Evolutionary conservation across 2,797 vertebrate genomes (phyloP).

Genomic region (Crossoptilon crossoptilon): DNA sequence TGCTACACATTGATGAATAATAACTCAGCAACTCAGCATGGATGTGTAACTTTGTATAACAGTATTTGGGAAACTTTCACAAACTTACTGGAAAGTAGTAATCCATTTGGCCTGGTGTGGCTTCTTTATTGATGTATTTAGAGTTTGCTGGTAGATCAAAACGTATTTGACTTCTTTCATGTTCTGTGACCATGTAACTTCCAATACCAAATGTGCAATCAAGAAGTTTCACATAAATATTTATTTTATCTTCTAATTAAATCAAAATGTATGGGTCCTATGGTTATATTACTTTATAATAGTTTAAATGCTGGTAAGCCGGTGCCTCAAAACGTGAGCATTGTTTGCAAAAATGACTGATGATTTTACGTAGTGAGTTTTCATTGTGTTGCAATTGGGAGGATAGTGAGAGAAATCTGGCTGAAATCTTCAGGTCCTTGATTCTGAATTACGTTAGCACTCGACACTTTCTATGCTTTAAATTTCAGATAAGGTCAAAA

Average conservation of each 20-base stretch:
- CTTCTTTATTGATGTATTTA: conserved; percentile 87
- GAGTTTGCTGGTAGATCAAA: conserved; percentile 85
- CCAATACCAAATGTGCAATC: conserved; percentile 88
- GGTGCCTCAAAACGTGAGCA: conserved; percentile 83
- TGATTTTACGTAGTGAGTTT: conserved; percentile 64
- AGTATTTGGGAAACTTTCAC: conserved; percentile 73
- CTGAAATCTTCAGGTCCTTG: conserved; percentile 66
- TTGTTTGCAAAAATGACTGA: conserved; percentile 66
- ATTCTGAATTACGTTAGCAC: conserved; percentile 68
- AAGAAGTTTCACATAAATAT: conserved; percentile 78
- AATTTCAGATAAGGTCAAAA: conserved; percentile 55
- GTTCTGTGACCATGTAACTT: conserved; percentile 91
- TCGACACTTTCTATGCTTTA: conserved; percentile 70
- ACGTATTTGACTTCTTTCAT: conserved; percentile 85
- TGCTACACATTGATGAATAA: conserved; percentile 73
- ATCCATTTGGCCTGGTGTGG: conserved; percentile 78
- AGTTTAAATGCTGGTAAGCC: conserved; percentile 78
- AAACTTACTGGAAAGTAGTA: conserved; percentile 73
- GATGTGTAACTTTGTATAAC: conserved; percentile 79
- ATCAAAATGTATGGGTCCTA: conserved; percentile 74
- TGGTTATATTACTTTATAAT: conserved; percentile 73
- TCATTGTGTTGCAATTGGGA: conserved; percentile 54
- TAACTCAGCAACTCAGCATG: conserved; percentile 72
- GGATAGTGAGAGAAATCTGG: conserved; percentile 55
- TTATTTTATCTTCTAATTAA: conserved; percentile 83